These are phyloP conservation scores for Nylanderia fulva DNA, from an alignment of 1,140 invertebrate species.

Conservation along the genomic window DNA sequence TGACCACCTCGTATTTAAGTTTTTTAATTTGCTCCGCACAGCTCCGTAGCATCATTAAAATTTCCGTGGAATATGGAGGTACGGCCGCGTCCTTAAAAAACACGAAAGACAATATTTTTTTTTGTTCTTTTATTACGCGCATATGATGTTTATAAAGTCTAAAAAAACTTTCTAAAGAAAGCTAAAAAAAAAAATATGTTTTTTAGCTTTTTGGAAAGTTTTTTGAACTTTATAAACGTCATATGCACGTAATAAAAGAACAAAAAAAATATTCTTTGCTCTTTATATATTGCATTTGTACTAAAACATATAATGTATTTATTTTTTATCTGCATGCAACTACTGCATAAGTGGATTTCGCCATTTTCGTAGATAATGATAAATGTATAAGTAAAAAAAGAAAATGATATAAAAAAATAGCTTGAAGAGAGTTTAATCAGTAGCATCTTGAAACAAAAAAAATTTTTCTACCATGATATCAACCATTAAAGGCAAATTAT, in stretches of 20 bases:
- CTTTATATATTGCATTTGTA: not conserved
- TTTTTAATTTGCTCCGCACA: slow-evolving; percentile 1
- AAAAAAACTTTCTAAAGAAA: no score
- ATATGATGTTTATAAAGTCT: no score
- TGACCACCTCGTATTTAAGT: not conserved
- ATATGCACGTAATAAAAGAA: not conserved
- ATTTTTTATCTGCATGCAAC: not conserved
- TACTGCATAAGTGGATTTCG: not conserved
- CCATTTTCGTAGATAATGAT: not conserved
- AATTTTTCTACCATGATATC: not conserved
- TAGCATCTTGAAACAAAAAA: not conserved
- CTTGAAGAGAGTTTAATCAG: not conserved
- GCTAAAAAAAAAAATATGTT: no score
- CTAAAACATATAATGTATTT: not conserved
- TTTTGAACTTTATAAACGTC: not conserved
- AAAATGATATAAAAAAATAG: not conserved
- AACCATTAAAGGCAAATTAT: not conserved
- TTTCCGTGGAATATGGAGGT: not conserved
- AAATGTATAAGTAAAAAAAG: not conserved
- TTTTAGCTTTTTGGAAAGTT: not conserved
- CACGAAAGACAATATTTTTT: not conserved
- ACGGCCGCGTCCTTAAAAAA: not conserved
- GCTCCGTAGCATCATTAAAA: not conserved
- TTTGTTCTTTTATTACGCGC: no score
- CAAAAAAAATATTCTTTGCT: not conserved